These are phyloP conservation scores for Chelonus formosanus DNA, from an alignment of 2,888 invertebrate species.

Conservation along the genomic window DNA sequence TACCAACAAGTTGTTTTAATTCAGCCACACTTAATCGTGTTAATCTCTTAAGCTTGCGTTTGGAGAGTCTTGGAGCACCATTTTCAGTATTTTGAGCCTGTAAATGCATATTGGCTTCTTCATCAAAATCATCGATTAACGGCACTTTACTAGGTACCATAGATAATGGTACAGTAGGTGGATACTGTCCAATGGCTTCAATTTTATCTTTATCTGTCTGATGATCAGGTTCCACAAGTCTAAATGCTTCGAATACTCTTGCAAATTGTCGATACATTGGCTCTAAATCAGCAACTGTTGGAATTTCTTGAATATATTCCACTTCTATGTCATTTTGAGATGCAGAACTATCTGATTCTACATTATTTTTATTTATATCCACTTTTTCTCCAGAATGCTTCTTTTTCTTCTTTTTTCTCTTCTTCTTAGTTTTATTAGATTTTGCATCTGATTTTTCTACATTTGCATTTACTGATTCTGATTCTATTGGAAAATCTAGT, in stretches of 20 bases:
- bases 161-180: slow-evolving; percentile 64
- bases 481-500: slow-evolving; percentile 7
- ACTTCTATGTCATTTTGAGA: slow-evolving; percentile 63
- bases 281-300: slow-evolving; percentile 86
- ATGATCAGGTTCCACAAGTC: slow-evolving; percentile 81
- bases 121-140: slow-evolving; percentile 60
- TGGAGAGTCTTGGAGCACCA: slow-evolving; percentile 90
- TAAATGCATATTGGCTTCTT: slow-evolving; percentile 52
- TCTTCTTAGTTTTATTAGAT: slow-evolving; percentile 59
- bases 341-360: slow-evolving; percentile 49
- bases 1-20: slow-evolving; percentile 90
- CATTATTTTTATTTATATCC: slow-evolving; percentile 49
- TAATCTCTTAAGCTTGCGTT: slow-evolving; percentile 92
- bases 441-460: slow-evolving; percentile 56
- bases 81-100: slow-evolving; percentile 68
- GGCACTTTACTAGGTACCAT: slow-evolving; percentile 67
- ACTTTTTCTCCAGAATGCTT: slow-evolving; percentile 60
- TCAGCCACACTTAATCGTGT: slow-evolving; percentile 96
- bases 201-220: slow-evolving; percentile 54
- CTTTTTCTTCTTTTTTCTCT: slow-evolving; percentile 69
- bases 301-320: slow-evolving; percentile 82
- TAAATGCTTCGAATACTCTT: slow-evolving; percentile 91
- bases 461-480: slow-evolving; percentile 45
- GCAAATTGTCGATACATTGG: slow-evolving; percentile 95
- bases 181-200: slow-evolving; percentile 64